Evolutionary conservation across 2,113 vertebrate genomes (phyloP).

Genomic region (Lanius collurio): DNA sequence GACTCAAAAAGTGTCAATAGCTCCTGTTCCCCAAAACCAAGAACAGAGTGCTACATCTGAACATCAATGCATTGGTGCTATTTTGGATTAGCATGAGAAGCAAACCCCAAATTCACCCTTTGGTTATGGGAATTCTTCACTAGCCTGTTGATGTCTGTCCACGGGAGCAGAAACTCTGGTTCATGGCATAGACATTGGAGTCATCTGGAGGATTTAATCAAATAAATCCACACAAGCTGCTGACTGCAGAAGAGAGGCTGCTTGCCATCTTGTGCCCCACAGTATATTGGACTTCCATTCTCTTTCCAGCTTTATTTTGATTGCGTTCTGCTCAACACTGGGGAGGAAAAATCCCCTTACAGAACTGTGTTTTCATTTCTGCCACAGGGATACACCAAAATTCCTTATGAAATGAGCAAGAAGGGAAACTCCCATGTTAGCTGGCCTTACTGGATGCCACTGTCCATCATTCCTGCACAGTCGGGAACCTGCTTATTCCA

Average conservation of each 20-base stretch:
- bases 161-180: neutral
- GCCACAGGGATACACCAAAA: neutral
- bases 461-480: neutral
- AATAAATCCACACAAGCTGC: neutral
- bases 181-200: neutral
- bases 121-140: neutral
- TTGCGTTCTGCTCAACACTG: neutral
- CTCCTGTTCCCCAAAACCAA: neutral
- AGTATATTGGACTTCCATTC: neutral
- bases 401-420: neutral
- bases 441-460: neutral
- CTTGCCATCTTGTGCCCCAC: neutral
- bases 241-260: neutral
- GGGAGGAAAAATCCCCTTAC: neutral
- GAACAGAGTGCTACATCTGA: neutral
- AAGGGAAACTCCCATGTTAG: fast-evolving
- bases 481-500: neutral
- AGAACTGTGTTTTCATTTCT: neutral
- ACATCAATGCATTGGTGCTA: neutral
- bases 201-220: neutral
- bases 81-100: neutral
- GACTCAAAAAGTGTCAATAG: neutral
- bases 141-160: neutral
- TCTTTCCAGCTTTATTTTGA: neutral
- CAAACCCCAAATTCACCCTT: neutral